Conservation (phyloP, 2,888 invertebrate genomes). For the Torymus texanus region DNA sequence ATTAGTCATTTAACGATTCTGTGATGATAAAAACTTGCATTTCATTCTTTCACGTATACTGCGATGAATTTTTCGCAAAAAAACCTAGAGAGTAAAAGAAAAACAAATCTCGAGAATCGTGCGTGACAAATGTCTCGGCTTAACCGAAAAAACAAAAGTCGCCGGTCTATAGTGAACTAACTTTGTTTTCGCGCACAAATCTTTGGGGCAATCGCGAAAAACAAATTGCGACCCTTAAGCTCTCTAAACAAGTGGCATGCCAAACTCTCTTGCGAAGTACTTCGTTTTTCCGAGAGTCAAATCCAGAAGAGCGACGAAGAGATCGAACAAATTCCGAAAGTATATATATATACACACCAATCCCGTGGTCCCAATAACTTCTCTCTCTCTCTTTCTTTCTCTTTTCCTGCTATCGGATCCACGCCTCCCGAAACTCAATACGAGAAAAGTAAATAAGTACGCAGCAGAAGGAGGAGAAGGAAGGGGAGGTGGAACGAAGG, state of each 20-base stretch:
- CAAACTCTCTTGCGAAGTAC: constrained; percentile 14
- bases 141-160: too few relatives aligned
- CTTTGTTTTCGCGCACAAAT: neutral
- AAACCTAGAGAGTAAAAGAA: too few relatives aligned
- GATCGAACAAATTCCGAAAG: neutral
- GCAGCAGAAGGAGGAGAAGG: neutral
- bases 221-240: constrained; percentile 16
- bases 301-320: neutral
- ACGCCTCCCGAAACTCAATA: constrained; percentile 32
- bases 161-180: too few relatives aligned
- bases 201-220: neutral
- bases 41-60: too few relatives aligned
- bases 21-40: too few relatives aligned
- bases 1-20: too few relatives aligned
- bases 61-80: too few relatives aligned
- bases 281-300: constrained; percentile 22
- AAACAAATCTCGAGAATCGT: too few relatives aligned
- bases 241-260: neutral
- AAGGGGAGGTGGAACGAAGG: neutral
- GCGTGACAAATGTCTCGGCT: too few relatives aligned
- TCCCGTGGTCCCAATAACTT: constrained; percentile 28
- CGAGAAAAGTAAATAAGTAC: constrained; percentile 46
- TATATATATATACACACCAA: neutral
- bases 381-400: neutral
- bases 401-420: constrained; percentile 24